These are phyloP conservation scores for Gobio gobio DNA, from an alignment of 2,113 vertebrate genomes.

Conservation along the genomic window DNA sequence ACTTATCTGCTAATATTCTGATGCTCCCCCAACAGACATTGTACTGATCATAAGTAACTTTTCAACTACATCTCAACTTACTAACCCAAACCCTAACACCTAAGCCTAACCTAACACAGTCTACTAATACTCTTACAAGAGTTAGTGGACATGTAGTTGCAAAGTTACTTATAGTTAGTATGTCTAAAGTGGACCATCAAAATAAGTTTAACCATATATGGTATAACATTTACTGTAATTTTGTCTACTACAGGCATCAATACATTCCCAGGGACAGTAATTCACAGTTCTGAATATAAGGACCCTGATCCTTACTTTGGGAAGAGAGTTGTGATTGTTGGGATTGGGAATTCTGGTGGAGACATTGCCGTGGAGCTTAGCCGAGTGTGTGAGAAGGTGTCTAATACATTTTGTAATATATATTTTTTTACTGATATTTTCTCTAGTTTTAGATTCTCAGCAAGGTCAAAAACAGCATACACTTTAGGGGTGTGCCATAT, in stretches of 20 bases:
- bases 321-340: slow-evolving; percentile 86
- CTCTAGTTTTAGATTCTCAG: background rate
- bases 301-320: slow-evolving; percentile 72
- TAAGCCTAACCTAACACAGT: too few species aligned
- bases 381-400: slow-evolving; percentile 81
- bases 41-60: too few species aligned
- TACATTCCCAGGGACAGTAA: slow-evolving; percentile 80
- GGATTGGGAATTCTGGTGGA: slow-evolving; percentile 89
- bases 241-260: slow-evolving; percentile 79
- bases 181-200: too few species aligned
- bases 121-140: too few species aligned
- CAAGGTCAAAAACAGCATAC: background rate
- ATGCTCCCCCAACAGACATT: too few species aligned
- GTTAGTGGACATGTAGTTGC: too few species aligned
- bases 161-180: too few species aligned
- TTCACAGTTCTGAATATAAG: slow-evolving; percentile 91
- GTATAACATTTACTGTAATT: background rate
- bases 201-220: background rate
- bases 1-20: too few species aligned
- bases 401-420: background rate
- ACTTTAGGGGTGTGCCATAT: too few species aligned
- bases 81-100: too few species aligned
- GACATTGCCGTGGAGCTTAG: slow-evolving; percentile 92
- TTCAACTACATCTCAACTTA: too few species aligned
- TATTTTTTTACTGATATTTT: background rate